Base-by-base conservation (phyloP, 2,888 invertebrate genomes). In the Ophion ellenae region DNA sequence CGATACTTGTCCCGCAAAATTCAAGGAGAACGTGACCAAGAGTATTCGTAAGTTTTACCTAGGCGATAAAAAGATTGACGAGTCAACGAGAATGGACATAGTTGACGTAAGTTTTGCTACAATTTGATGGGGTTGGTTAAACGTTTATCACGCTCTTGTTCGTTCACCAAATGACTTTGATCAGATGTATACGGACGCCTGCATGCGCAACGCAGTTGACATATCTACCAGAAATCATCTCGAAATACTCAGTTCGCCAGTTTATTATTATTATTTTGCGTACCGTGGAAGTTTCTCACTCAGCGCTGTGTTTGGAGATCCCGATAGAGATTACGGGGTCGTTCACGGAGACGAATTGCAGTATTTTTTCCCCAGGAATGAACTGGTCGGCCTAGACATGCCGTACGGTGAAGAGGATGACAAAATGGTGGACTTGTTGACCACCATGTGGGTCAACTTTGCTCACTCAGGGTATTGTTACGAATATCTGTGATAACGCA, bases 311-410 rank as follows among this genome's bases (percentile, higher is more conserved):
- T 97, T 97, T 90, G 97, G 97, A 0, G 97, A 96, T 81, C 94
- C 95, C 2, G 93, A 94, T 40, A 95, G 95, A 78, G 95, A 96
- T 92, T 96, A 97, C 89, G 97, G 97, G 79, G 97, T 97, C 0
- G 97, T 97, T 77, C 98, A 98, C 92, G 97, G 97, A 0, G 98
- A 98, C 90, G 98, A 98, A 86, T 94, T 98, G 75, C 97, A 97
- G 92, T 97, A 98, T 92, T 92, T 98, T 7, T 98, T 98, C 91
- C 97, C 97, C 0, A 95, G 97, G 73, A 95, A 95, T 0, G 95
- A 95, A 83, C 93, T 92, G 63, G 91, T 96, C 7, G 97, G 97
- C 90, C 95, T 96, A 0, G 94, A 95, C 40, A 94, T 95, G 2
- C 94, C 95, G 9, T 94, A 96, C 6, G 95, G 95, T 0, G 92